phyloP scores from a whole-genome alignment of 2,888 invertebrate genomes.

The Strigamia maritima region DNA sequence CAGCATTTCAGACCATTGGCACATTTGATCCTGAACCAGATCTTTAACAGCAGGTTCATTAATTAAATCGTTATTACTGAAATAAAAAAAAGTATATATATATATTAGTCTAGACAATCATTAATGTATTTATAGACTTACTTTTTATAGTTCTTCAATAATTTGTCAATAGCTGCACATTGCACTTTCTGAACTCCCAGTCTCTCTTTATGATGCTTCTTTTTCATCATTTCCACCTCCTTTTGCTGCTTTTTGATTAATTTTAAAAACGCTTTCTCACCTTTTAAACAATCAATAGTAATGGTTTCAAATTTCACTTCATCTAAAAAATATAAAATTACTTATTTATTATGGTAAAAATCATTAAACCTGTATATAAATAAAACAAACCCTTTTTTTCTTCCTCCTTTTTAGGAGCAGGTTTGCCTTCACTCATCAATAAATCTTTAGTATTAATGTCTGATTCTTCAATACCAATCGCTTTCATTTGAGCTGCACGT shows the following conservation, averaged over 20 bases:
- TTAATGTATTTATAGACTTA: slow-evolving; percentile 67
- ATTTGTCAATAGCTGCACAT: slow-evolving; percentile 85
- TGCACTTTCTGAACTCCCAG: slow-evolving; percentile 84
- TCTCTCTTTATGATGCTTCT: slow-evolving; percentile 90
- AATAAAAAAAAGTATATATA: slow-evolving; percentile 26
- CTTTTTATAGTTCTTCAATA: slow-evolving; percentile 85
- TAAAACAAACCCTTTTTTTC: slow-evolving; percentile 55
- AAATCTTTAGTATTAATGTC: slow-evolving; percentile 56
- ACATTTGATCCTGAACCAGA: slow-evolving; percentile 86
- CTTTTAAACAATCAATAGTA: slow-evolving; percentile 73
- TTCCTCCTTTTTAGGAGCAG: slow-evolving; percentile 51
- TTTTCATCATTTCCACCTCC: slow-evolving; percentile 84
- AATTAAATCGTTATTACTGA: slow-evolving; percentile 44
- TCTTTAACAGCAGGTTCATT: slow-evolving; percentile 52
- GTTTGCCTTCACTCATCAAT: slow-evolving; percentile 57
- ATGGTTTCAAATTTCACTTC: slow-evolving; percentile 81
- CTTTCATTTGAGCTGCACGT: slow-evolving; percentile 86
- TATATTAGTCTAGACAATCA: neutral
- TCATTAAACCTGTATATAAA: neutral
- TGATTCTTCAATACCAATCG: slow-evolving; percentile 86
- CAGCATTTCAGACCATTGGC: slow-evolving; percentile 84
- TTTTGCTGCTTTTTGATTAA: slow-evolving; percentile 93
- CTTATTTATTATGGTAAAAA: neutral
- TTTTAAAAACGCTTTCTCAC: slow-evolving; percentile 87
- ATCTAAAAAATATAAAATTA: slow-evolving; percentile 47